Base-by-base conservation (phyloP, 64 coral and sea anemone species). In the Actinia equina region DNA sequence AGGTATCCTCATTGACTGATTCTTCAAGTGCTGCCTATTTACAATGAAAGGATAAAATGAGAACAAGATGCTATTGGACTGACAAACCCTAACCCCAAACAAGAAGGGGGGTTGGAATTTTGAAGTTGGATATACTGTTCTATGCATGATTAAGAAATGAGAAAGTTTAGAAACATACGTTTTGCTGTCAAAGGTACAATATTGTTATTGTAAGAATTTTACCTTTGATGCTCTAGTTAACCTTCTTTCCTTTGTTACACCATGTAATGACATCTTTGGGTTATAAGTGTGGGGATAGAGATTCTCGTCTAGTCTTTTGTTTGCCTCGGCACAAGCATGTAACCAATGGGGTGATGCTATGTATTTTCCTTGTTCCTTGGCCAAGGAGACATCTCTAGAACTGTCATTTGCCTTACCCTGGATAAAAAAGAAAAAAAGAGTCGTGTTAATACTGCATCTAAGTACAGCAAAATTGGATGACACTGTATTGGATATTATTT, bases 311-410 rank as follows among this genome's bases (percentile, higher is more conserved):
- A 93, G 79, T 84, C 53, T 71, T 11, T 85, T 80, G 55, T 86
- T 77, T 59, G 89, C 88, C 53, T 92, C 85, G 26, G 65, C 85
- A 43, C 93, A 95, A 52, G 85, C 57, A 59, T 95, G 79, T 55
- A 99, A 54, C 97, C 97, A 99, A 45, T 99, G 93, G 7, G 97
- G 97, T 57, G 97, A 99, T 17, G 93, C 90, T 42, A 95, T 86
- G 76, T 88, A 43, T 58, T 92, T 92, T 13, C 88, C 93, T 41
- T 87, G 93, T 43, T 89, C 88, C 55, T 65, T 99, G 2, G 93
- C 93, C 67, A 78, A 65, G 0, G 62, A 80, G 61, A 86, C 88
- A 30, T 99, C 97, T 56, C 92, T 99, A 7, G 88, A 92, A 80
- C 49, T 96, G 82, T 96, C 94, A 90, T 93, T 93, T 19, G 85